Evolutionary conservation across 2,797 vertebrate species (phyloP), one percentile per base, ranked within the genome.

Genomic region (Melanotaenia boesemani): DNA sequence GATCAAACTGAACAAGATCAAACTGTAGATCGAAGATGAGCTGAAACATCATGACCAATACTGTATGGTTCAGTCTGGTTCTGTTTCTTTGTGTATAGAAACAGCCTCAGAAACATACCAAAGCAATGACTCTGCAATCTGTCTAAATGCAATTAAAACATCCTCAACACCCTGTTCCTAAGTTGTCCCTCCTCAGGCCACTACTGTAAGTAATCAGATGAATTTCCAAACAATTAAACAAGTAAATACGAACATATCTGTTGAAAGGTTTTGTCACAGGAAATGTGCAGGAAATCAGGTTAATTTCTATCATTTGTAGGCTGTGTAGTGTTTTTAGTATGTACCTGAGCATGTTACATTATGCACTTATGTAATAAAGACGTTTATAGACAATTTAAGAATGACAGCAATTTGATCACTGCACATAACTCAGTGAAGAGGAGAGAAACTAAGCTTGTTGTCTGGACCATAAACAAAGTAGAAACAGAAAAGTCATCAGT

Each of bases 1-100:
- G 79, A 82, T 84, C n/a, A n/a, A n/a, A n/a, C 92, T 91, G 0
- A 79, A 90, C 86, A 89, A 91, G 79, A 82, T 84, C n/a, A n/a
- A n/a, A n/a, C 92, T 91, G 0, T 10, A 22, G 20, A 50, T 10
- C 10, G 20, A 22, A 7, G n/a, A 50, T 6, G 4, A 44, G 39
- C 13, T 13, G 2, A 15, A 15, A 41, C 15, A 39, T 39, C 18
- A 20, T 46, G 5, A 20, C 16, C 44, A 46, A 46, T n/a, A n/a
- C n/a, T n/a, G n/a, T n/a, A n/a, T 44, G 10, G 58, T 36, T 9
- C 0, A 54, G 36, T 39, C 39, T 9, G 36, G 6, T 39, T 39
- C 36, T 2, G 6, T 6, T 22, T 6, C 16, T 32, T 41, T 4
- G n/a, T 30, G 13, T 24, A 44, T 15, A 6, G 0, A 22, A 61